Base-by-base conservation (phyloP, 2,113 vertebrate species). In the Junco hyemalis region DNA sequence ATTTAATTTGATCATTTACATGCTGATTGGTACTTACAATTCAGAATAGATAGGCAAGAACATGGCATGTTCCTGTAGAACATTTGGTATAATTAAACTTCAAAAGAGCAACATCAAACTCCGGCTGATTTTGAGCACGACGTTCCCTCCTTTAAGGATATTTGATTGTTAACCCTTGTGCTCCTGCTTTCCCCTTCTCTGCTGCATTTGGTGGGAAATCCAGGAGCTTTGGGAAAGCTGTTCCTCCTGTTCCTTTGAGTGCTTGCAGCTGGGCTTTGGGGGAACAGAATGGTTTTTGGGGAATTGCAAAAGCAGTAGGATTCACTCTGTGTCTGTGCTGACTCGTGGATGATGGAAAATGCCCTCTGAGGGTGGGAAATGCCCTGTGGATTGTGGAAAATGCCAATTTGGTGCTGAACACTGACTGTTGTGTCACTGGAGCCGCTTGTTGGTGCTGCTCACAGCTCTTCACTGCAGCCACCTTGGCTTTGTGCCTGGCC, bases 81-180 rank as follows among this genome's bases (percentile, higher is more conserved):
- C 92, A 92, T 95, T 96, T 86, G 90, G 93, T 90, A 69, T 96
- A 96, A 96, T 96, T 97, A 96, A 96, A 96, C 92, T 96, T 96
- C 90, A 96, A 92, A 95, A 96, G 96, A 93, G 90, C 88, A 81
- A 29, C 82, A 88, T 90, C 95, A 95, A 92, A 83, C 93, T 90
- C 16, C 0, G 28, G 79, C 90, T 93, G 90, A 88, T 93, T 95
- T 93, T 66, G 87, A 94, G 94, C 74, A 72, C 8, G 2, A 78
- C 3, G 23, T 91, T 80, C 35, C 29, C 11, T 29, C 7, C 93
- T 90, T 82, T 42, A 73, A 95, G 94, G 90, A 71, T 78, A 59
- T 96, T 71, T 82, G 90, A 73, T 70, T 66, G 69, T 96, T 96
- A 97, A 97, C 95, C 76, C 95, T 92, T 60, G 61, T 2, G 36